Evolutionary conservation across 2,797 vertebrate genomes (phyloP).

Genomic region (Trachurus trachurus): DNA sequence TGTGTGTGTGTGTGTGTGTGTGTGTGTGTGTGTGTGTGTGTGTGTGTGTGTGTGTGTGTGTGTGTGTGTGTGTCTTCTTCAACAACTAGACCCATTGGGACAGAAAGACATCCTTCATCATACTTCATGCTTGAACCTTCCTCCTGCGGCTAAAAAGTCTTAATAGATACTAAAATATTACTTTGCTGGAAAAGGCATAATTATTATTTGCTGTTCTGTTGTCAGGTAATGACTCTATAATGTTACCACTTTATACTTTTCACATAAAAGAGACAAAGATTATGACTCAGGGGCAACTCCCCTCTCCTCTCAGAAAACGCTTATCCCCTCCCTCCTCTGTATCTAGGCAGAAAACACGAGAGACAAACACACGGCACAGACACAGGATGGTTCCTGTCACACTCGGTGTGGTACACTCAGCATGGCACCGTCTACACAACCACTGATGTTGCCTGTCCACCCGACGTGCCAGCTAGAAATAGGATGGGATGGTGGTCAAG

Average conservation of each 20-base stretch:
- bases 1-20: not conserved
- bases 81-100: no score
- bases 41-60: no score
- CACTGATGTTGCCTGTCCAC: not conserved
- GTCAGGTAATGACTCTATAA: not conserved
- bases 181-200: not conserved
- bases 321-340: constrained; percentile 13
- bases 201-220: not conserved
- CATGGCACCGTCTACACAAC: not conserved
- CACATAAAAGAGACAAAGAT: not conserved
- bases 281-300: not conserved
- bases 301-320: constrained; percentile 32
- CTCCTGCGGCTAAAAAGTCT: no score
- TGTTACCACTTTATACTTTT: constrained; percentile 8
- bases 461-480: not conserved
- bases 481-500: not conserved
- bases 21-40: no score
- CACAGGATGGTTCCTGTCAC: constrained; percentile 1
- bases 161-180: not conserved
- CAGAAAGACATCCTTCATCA: not conserved
- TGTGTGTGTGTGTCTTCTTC: no score
- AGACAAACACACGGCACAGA: constrained; percentile 19
- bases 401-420: not conserved
- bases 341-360: constrained; percentile 48
- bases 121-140: not conserved